Conservation (phyloP, 1,140 invertebrate genomes). For the Sipha flava region DNA sequence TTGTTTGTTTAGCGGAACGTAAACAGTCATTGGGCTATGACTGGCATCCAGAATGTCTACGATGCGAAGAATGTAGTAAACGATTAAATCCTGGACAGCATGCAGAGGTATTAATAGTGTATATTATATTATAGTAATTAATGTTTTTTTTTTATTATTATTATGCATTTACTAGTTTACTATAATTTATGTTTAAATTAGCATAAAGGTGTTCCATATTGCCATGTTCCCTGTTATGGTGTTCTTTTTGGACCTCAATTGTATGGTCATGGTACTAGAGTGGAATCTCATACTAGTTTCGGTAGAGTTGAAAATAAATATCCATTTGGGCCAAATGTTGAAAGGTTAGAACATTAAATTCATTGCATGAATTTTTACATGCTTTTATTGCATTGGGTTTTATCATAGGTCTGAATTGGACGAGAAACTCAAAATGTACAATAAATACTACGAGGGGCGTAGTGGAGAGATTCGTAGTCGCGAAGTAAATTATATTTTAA, state of each 20-base stretch:
- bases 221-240: slow-evolving; percentile 82
- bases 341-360: slow-evolving; percentile 9
- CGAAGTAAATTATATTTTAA: slow-evolving; percentile 48
- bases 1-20: slow-evolving; percentile 61
- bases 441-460: slow-evolving; percentile 71
- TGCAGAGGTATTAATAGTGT: slow-evolving; percentile 57
- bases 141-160: not conserved
- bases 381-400: not conserved
- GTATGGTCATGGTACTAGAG: slow-evolving; percentile 76
- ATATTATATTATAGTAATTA: not conserved
- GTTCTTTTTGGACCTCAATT: slow-evolving; percentile 78
- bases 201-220: slow-evolving; percentile 86
- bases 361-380: not conserved
- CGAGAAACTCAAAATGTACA: slow-evolving; percentile 68
- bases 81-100: slow-evolving; percentile 80
- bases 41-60: slow-evolving; percentile 84
- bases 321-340: slow-evolving; percentile 17
- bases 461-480: slow-evolving; percentile 64
- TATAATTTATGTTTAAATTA: slow-evolving; percentile 46
- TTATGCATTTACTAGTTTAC: not conserved
- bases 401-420: slow-evolving; percentile 59
- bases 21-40: slow-evolving; percentile 86
- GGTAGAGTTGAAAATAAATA: slow-evolving; percentile 56
- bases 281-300: slow-evolving; percentile 78
- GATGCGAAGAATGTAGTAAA: slow-evolving; percentile 84